A percentile compares a stretch with the other conserved stretches of the same genome.
Evolutionary conservation across 2,797 vertebrate genomes (phyloP).

Genomic region (Simalia tracyae): DNA sequence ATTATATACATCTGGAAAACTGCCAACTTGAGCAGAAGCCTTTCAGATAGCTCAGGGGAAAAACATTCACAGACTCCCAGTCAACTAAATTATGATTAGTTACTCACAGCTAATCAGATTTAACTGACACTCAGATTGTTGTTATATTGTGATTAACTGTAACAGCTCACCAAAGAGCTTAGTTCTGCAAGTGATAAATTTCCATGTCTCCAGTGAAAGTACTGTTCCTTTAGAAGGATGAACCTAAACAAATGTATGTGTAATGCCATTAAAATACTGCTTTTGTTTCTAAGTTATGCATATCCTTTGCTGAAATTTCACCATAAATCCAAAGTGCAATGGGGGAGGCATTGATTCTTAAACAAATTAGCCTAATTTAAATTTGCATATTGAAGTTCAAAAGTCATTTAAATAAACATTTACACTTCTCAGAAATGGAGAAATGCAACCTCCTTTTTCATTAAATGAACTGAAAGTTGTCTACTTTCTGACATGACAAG

Average conservation of each 20-base stretch:
- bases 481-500: not conserved
- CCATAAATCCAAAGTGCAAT: not conserved
- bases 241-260: not conserved
- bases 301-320: not conserved
- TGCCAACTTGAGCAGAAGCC: not conserved
- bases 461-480: not conserved
- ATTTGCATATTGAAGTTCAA: not conserved
- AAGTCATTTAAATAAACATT: not conserved
- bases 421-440: not conserved
- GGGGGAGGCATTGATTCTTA: not conserved
- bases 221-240: not conserved
- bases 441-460: not conserved
- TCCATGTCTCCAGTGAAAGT: not conserved
- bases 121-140: slow-evolving; percentile 29
- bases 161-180: slow-evolving; percentile 1
- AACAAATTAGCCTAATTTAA: not conserved
- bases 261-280: not conserved
- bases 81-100: slow-evolving; percentile 26
- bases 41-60: not conserved
- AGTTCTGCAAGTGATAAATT: slow-evolving; percentile 6
- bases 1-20: slow-evolving; percentile 12
- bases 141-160: not conserved
- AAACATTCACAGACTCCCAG: not conserved
- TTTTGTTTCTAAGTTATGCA: not conserved
- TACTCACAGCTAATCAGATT: slow-evolving; percentile 24